Evolutionary conservation across 2,797 vertebrate species (phyloP), one percentile per base, ranked within the genome.

Genomic region (Melanogrammus aeglefinus): DNA sequence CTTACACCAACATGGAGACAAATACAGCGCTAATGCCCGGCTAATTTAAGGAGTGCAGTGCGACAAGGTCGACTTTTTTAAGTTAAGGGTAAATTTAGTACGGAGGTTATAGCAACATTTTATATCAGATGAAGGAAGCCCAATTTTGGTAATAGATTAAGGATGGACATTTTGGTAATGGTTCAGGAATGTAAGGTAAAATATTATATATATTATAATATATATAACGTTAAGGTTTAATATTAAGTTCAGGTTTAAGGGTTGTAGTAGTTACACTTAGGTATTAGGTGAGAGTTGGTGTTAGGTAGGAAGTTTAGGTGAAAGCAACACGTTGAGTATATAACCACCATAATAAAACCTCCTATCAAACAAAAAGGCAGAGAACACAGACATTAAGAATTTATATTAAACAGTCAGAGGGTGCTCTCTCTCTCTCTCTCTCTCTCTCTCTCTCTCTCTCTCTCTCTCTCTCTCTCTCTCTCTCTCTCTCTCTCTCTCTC

Each of bases 1-100:
- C 88, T 80, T 86, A 78, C 51, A 88, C 87, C 78, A 82, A 80
- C 84, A 86, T 85, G 82, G 84, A 88, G 86, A 90, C 83, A 88
- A 91, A 85, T 82, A 83, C 81, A 89, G 81, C 79, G 80, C 82
- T 77, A 14, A 80, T 77, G 81, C 85, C 82, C 84, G 81, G 33
- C 35, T 21, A 84, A 75, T 24, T 12, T 12, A 27, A 7, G 41
- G 74, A 31, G 24, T 24, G 31, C 24, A 33, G 27, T 63, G 63
- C 2, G 2, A 24, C 57, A 6, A 24, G 57, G n/a, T 24, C 6
- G n/a, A 63, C 47, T 21, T 57, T 57, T 57, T 63, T 24, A 21
- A 51, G 47, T 51, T 51, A 21, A 4, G 47, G 47, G 6, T 51
- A 6, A 39, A 39, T 39, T 39, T 10, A 39, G 38, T 39, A 39